These are phyloP conservation scores for Pampus argenteus DNA, from an alignment of 2,797 vertebrate species.

Conservation along the genomic window DNA sequence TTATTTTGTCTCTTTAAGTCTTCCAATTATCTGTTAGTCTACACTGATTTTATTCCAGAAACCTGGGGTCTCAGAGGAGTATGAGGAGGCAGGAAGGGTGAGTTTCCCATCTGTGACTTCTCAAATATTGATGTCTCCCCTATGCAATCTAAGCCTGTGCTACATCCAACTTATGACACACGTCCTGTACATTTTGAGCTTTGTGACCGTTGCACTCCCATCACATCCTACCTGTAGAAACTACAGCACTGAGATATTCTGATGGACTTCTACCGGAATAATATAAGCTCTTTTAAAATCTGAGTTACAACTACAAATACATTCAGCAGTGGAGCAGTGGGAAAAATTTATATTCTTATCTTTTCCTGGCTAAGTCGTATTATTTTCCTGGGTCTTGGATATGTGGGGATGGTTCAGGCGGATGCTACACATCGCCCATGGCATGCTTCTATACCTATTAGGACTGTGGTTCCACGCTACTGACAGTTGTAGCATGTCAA, in stretches of 20 bases:
- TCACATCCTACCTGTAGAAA: not conserved
- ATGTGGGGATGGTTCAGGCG: conserved; percentile 12
- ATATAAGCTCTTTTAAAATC: not conserved
- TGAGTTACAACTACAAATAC: not conserved
- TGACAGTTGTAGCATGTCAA: conserved; percentile 25
- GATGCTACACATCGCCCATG: conserved; percentile 16
- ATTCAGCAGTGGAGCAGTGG: not conserved
- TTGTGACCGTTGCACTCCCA: not conserved
- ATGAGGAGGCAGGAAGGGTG: conserved; percentile 7
- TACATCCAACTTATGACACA: not conserved
- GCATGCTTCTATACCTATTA: conserved; percentile 24
- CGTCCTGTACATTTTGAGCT: not conserved
- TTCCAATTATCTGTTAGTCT: not conserved
- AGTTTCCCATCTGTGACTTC: conserved; percentile 40
- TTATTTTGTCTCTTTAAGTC: not conserved
- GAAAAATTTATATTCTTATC: not conserved
- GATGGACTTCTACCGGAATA: not conserved
- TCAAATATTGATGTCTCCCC: conserved; percentile 52
- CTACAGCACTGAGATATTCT: not conserved
- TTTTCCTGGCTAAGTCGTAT: not conserved
- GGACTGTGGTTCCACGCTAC: not conserved
- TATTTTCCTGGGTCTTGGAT: conserved; percentile 5
- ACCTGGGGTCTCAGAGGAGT: conserved; percentile 8
- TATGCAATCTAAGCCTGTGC: conserved; percentile 1
- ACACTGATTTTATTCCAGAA: conserved; percentile 10